These are phyloP conservation scores for Drosophila pachea DNA, from an alignment of 1,140 invertebrate species.

Conservation along the genomic window DNA sequence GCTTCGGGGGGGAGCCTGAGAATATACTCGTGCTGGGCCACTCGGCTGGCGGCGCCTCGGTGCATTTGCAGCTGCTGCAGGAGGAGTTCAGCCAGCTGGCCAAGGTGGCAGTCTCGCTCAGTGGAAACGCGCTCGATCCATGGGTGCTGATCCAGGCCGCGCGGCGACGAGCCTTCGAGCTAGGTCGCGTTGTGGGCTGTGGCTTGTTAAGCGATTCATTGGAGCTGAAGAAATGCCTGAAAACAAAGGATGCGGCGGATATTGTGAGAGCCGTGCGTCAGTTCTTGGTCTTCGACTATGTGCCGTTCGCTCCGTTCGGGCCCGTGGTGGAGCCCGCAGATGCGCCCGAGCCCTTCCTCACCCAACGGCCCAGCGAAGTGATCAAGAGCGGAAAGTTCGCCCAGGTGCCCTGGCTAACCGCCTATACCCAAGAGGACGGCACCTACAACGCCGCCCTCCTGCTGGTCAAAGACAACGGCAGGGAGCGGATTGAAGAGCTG, in stretches of 20 bases:
- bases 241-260: slow-evolving; percentile 77
- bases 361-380: slow-evolving; percentile 79
- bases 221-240: slow-evolving; percentile 81
- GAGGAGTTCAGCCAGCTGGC: slow-evolving; percentile 50
- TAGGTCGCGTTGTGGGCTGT: slow-evolving; percentile 82
- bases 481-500: slow-evolving; percentile 18
- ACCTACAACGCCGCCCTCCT: slow-evolving; percentile 79
- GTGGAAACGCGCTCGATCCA: slow-evolving; percentile 57
- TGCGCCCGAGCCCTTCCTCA: slow-evolving; percentile 79
- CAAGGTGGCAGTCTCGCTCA: slow-evolving; percentile 57
- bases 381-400: slow-evolving; percentile 79
- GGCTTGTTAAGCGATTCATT: slow-evolving; percentile 59
- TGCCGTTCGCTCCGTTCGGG: slow-evolving; percentile 82
- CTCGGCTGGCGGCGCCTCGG: slow-evolving; percentile 82
- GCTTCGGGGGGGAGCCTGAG: slow-evolving; percentile 82
- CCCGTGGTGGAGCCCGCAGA: slow-evolving; percentile 79
- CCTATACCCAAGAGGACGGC: slow-evolving; percentile 80
- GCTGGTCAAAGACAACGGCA: slow-evolving; percentile 8
- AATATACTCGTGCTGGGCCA: slow-evolving; percentile 81
- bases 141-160: slow-evolving; percentile 80
- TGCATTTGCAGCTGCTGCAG: slow-evolving; percentile 84
- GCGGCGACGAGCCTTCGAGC: slow-evolving; percentile 80
- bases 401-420: slow-evolving; percentile 80
- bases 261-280: slow-evolving; percentile 43
- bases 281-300: slow-evolving; percentile 79